Percentiles rank a stretch among this genome's conserved stretches.
phyloP scores from a whole-genome alignment of 2,888 invertebrate genomes.

The Xylota segnis region DNA sequence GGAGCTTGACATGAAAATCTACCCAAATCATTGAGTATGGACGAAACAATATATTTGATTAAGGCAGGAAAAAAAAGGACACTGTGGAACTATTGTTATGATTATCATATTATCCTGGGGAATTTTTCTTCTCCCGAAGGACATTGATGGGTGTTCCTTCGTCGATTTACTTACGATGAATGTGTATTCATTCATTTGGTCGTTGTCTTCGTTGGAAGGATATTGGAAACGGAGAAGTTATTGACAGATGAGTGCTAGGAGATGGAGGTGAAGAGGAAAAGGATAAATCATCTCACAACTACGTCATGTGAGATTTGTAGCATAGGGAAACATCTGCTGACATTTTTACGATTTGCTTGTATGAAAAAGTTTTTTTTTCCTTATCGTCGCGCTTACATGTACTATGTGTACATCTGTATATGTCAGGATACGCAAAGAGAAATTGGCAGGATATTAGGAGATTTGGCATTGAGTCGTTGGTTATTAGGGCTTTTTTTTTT shows the following conservation, averaged over 20 bases:
- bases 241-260: conserved; percentile 38
- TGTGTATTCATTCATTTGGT: conserved; percentile 21
- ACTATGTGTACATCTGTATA: conserved; percentile 6
- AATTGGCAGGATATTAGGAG: conserved; percentile 53
- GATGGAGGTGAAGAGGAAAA: conserved; percentile 30
- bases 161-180: neutral
- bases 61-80: conserved; percentile 30
- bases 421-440: conserved; percentile 10
- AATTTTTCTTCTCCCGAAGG: conserved; percentile 7
- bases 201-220: conserved; percentile 1
- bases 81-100: conserved; percentile 5
- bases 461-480: conserved; percentile 39
- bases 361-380: conserved; percentile 39
- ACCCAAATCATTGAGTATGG: neutral
- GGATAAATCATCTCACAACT: conserved; percentile 58
- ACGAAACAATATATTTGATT: conserved; percentile 44
- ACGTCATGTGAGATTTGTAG: conserved; percentile 46
- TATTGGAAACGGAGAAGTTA: conserved; percentile 37
- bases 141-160: neutral
- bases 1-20: conserved; percentile 4
- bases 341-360: conserved; percentile 49
- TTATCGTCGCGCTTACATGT: conserved; percentile 14
- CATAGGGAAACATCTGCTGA: conserved; percentile 61
- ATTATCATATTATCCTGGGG: conserved; percentile 17
- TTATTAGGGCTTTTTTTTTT: conserved; percentile 28